These are phyloP conservation scores for Papilio demoleus DNA, from an alignment of 2,888 invertebrate genomes.

Conservation along the genomic window DNA sequence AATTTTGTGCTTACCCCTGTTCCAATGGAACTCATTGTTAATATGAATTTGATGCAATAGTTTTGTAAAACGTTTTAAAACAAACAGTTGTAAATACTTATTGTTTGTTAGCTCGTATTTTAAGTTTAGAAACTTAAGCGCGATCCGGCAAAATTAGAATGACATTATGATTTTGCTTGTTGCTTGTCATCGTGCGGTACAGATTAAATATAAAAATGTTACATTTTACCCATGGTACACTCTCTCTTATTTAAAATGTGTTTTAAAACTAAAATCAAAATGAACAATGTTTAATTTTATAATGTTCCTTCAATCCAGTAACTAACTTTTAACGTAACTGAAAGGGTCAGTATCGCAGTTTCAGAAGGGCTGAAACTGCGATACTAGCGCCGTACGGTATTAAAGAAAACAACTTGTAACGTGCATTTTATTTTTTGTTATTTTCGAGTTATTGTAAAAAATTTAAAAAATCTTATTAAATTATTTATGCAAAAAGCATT, in stretches of 20 bases:
- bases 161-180: conserved; percentile 40
- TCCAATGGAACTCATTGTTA: conserved; percentile 96
- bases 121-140: conserved; percentile 31
- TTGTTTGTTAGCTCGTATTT: conserved; percentile 30
- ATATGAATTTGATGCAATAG: conserved; percentile 45
- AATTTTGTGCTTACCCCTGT: conserved; percentile 89
- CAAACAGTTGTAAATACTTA: conserved; percentile 8
- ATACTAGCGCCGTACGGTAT: not conserved
- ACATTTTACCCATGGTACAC: not conserved
- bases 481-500: too few species aligned
- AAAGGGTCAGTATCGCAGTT: too few species aligned
- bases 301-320: too few species aligned
- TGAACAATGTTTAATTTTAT: not conserved
- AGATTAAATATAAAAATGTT: not conserved
- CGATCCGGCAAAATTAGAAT: conserved; percentile 42
- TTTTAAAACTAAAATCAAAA: not conserved
- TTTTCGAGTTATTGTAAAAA: not conserved
- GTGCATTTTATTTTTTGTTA: not conserved
- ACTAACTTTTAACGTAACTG: too few species aligned
- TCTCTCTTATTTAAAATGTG: too few species aligned
- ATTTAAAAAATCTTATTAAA: too few species aligned
- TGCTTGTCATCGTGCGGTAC: conserved; percentile 36
- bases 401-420: not conserved
- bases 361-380: too few species aligned
- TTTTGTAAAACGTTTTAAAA: conserved; percentile 9